These are phyloP conservation scores for Glandiceps talaboti DNA, from an alignment of 53 echinoderm and acorn worm species.

Conservation along the genomic window DNA sequence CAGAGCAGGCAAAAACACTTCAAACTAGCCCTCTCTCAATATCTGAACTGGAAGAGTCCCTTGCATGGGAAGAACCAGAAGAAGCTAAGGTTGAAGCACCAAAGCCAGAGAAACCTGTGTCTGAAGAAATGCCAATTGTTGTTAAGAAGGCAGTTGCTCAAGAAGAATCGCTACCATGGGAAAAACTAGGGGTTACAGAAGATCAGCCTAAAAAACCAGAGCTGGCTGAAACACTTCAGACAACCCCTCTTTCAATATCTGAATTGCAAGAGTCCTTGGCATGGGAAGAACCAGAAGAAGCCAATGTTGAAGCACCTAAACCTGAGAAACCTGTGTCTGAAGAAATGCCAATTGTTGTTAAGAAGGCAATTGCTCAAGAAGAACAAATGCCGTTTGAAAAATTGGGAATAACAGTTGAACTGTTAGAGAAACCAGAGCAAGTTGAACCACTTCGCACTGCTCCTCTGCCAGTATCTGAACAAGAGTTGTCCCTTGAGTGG, in stretches of 20 bases:
- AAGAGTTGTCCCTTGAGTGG: background rate
- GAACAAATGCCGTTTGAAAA: conserved; percentile 30
- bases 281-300: no score
- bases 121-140: conserved; percentile 16
- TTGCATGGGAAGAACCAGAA: conserved; percentile 3
- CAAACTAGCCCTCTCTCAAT: no score
- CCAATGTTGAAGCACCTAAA: background rate
- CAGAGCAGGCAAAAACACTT: no score
- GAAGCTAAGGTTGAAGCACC: conserved; percentile 36
- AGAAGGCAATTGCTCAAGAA: conserved; percentile 5
- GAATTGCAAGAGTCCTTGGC: no score
- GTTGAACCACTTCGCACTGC: conserved; percentile 14
- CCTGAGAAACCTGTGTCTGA: background rate
- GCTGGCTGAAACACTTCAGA: conserved; percentile 17
- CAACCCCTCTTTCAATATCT: no score
- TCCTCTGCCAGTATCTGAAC: background rate
- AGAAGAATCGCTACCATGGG: conserved; percentile 19
- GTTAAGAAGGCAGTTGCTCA: background rate
- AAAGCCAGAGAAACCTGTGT: conserved; percentile 9
- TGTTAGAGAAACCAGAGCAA: conserved; percentile 12
- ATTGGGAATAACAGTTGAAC: conserved; percentile 26
- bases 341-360: conserved; percentile 13
- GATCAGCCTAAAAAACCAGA: conserved; percentile 18
- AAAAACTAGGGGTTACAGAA: conserved; percentile 34
- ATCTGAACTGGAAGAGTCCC: background rate